phyloP scores from a whole-genome alignment of 2,797 vertebrate genomes.

The Siniperca scherzeri region DNA sequence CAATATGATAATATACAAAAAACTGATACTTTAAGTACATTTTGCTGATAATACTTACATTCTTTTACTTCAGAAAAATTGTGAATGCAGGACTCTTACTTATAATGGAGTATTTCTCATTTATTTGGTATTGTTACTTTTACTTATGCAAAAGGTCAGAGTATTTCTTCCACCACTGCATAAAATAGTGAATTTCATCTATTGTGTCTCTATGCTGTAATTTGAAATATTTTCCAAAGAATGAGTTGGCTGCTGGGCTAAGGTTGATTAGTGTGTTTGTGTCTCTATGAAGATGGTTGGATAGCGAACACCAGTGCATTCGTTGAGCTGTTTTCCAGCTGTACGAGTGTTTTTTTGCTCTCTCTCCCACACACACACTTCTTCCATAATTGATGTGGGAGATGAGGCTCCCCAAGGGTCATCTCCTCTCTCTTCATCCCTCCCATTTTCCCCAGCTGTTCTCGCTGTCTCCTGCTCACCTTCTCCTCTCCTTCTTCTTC shows the following conservation, averaged over 20 bases:
- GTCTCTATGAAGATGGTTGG: slow-evolving; percentile 9
- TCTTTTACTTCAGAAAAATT: too few relatives aligned
- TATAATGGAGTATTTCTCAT: not conserved
- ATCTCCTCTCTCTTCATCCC: slow-evolving; percentile 63
- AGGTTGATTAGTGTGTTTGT: slow-evolving; percentile 26
- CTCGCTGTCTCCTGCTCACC: slow-evolving; percentile 67
- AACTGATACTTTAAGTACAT: not conserved
- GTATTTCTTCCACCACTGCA: not conserved
- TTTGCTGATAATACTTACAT: not conserved
- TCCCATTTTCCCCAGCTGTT: slow-evolving; percentile 71
- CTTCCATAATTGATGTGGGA: slow-evolving; percentile 81
- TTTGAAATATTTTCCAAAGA: not conserved
- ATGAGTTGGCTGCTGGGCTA: slow-evolving; percentile 6
- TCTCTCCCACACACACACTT: slow-evolving; percentile 32
- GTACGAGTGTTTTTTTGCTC: slow-evolving; percentile 23
- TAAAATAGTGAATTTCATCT: not conserved
- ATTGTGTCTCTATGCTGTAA: slow-evolving; percentile 10
- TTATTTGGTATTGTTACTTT: not conserved
- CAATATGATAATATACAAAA: not conserved
- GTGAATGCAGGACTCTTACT: not conserved
- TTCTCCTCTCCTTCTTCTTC: slow-evolving; percentile 56
- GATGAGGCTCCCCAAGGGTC: slow-evolving; percentile 75
- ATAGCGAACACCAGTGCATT: slow-evolving; percentile 38
- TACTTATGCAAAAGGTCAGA: not conserved
- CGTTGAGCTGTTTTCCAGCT: slow-evolving; percentile 39